Conservation (phyloP, 1,140 invertebrate genomes). For the Dreissena polymorpha region DNA sequence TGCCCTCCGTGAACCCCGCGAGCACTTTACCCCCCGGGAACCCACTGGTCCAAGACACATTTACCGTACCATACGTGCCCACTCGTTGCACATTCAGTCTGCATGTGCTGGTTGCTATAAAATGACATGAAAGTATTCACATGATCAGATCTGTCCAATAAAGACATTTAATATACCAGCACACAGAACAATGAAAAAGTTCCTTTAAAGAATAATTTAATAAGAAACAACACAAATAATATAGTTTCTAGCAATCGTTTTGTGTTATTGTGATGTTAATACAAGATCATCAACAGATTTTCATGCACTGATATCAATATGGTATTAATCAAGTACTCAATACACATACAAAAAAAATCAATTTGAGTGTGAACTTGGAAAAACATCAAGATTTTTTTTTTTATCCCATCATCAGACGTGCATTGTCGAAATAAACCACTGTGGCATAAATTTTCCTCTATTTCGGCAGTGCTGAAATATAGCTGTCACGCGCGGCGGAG, state of each 20-base stretch:
- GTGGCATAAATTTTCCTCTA: too few species aligned
- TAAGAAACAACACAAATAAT: too few species aligned
- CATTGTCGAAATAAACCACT: too few species aligned
- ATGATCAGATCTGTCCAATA: too few species aligned
- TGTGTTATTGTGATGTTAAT: neutral
- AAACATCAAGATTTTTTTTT: neutral
- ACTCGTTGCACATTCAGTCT: slow-evolving; percentile 58
- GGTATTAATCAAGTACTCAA: neutral
- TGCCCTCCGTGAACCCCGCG: slow-evolving; percentile 63
- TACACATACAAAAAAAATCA: neutral
- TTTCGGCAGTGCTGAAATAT: too few species aligned
- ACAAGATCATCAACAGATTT: neutral
- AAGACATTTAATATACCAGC: too few species aligned
- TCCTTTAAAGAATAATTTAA: too few species aligned
- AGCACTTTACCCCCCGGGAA: slow-evolving; percentile 53
- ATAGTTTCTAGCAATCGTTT: too few species aligned
- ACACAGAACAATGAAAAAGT: too few species aligned
- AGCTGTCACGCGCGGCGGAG: too few species aligned
- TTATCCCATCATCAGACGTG: too few species aligned
- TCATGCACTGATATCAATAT: neutral
- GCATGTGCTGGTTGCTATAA: slow-evolving; percentile 52
- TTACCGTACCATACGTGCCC: slow-evolving; percentile 71
- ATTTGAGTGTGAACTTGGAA: neutral
- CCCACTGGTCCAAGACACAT: slow-evolving; percentile 66
- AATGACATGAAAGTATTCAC: too few species aligned